A percentile compares a stretch with the other conserved stretches of the same genome.
These are phyloP conservation scores for Drosophila lowei DNA, from an alignment of 1,140 invertebrate species.

Conservation along the genomic window DNA sequence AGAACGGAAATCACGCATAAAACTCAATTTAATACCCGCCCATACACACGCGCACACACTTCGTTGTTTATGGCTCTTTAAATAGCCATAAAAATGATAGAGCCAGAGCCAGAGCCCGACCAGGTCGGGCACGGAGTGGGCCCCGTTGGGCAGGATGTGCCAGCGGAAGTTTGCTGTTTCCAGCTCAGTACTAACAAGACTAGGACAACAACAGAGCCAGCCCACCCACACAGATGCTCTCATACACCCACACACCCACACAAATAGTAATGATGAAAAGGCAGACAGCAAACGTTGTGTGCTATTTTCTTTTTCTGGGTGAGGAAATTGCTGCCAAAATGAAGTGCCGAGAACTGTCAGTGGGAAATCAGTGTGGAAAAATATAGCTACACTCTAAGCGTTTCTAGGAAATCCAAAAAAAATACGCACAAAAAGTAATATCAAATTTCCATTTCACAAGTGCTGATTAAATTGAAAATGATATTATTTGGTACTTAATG, in stretches of 20 bases:
- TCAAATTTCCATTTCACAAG: too few relatives aligned
- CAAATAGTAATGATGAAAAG: conserved; percentile 22
- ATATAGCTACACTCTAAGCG: too few relatives aligned
- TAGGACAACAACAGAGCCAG: conserved; percentile 38
- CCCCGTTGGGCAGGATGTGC: conserved; percentile 59
- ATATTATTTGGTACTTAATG: too few relatives aligned
- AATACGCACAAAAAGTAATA: too few relatives aligned
- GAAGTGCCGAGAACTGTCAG: conserved; percentile 25
- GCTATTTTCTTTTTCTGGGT: conserved; percentile 21
- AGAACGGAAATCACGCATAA: conserved; percentile 73
- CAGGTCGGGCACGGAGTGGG: not conserved
- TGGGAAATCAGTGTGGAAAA: too few relatives aligned
- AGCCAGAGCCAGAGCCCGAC: conserved; percentile 31
- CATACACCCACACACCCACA: conserved; percentile 5
- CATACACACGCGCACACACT: conserved; percentile 15
- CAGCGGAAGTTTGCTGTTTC: conserved; percentile 67
- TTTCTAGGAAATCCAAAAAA: too few relatives aligned
- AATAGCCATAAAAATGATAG: conserved; percentile 77
- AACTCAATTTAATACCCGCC: conserved; percentile 70
- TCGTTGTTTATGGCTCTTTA: conserved; percentile 66
- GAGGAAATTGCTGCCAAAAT: conserved; percentile 64
- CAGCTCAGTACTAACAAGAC: conserved; percentile 60
- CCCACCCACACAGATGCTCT: conserved; percentile 7
- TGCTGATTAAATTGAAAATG: too few relatives aligned
- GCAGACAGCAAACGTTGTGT: conserved; percentile 47